Percentiles rank a stretch among this genome's conserved stretches.
phyloP scores from a whole-genome alignment of 2,797 vertebrate genomes.

The Sorex maritimensis region DNA sequence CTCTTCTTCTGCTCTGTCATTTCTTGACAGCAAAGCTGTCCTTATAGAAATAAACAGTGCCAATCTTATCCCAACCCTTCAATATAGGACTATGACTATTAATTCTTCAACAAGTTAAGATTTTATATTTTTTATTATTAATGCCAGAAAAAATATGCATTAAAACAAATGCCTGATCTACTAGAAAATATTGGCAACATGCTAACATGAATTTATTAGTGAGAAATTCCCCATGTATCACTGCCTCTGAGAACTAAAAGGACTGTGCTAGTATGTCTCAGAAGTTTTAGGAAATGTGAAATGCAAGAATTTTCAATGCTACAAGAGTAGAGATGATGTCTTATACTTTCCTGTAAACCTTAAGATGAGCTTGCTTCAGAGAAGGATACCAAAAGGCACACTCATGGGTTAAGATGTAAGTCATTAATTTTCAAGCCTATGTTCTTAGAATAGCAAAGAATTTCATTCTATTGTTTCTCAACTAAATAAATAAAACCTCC shows the following conservation, averaged over 20 bases:
- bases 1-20: not conserved
- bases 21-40: slow-evolving; percentile 34
- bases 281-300: slow-evolving; percentile 34
- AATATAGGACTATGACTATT: slow-evolving; percentile 38
- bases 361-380: not conserved
- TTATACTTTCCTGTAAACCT: not conserved
- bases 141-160: slow-evolving; percentile 20
- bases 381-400: slow-evolving; percentile 6
- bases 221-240: slow-evolving; percentile 24
- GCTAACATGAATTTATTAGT: slow-evolving; percentile 40
- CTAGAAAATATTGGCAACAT: slow-evolving; percentile 52
- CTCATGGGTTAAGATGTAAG: not conserved
- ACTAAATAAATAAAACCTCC: too few relatives aligned
- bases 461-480: slow-evolving; percentile 45
- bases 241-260: slow-evolving; percentile 16
- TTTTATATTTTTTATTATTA: slow-evolving; percentile 8
- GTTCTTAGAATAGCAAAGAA: slow-evolving; percentile 6
- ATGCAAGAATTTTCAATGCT: not conserved
- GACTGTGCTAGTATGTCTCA: slow-evolving; percentile 4
- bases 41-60: slow-evolving; percentile 26
- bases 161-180: slow-evolving; percentile 52
- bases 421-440: slow-evolving; percentile 47
- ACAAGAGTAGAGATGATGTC: not conserved
- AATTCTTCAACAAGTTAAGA: slow-evolving; percentile 3
- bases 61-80: not conserved